Percentiles rank a stretch among this genome's conserved stretches.
Conservation (phyloP, 2,888 invertebrate genomes). For the Aspidapion aeneum region DNA sequence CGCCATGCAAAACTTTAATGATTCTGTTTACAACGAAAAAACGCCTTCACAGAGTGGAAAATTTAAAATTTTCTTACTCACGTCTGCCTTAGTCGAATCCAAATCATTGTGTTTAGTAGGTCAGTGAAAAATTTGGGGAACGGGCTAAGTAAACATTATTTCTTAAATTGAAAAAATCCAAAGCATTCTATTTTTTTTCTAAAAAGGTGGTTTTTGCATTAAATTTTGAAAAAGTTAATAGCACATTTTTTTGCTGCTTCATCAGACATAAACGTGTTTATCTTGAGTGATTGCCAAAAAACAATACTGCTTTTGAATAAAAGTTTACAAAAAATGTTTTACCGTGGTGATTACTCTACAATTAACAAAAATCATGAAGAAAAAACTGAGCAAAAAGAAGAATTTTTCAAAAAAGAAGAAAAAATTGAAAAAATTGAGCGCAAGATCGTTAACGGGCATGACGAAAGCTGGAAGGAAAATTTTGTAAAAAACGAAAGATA, state of each 20-base stretch:
- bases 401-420: constrained; percentile 3
- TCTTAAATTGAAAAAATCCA: too few species aligned
- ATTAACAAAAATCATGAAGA: constrained; percentile 28
- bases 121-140: background rate
- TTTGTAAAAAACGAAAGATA: background rate
- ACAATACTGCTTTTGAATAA: background rate
- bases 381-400: constrained; percentile 3
- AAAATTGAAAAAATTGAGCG: constrained; percentile 20
- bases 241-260: background rate
- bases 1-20: too few species aligned
- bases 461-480: background rate
- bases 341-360: constrained; percentile 42
- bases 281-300: constrained; percentile 25
- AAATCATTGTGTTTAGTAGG: background rate
- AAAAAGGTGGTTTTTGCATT: too few species aligned
- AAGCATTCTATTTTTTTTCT: too few species aligned
- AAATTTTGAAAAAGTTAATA: too few species aligned
- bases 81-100: background rate
- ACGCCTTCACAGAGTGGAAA: background rate
- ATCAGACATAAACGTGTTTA: background rate
- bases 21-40: background rate
- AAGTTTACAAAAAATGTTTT: constrained; percentile 37
- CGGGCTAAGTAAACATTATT: too few species aligned
- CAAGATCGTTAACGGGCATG: background rate
- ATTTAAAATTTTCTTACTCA: background rate